Evolutionary conservation across 2,888 invertebrate genomes (phyloP).

Genomic region (Diploptera punctata): DNA sequence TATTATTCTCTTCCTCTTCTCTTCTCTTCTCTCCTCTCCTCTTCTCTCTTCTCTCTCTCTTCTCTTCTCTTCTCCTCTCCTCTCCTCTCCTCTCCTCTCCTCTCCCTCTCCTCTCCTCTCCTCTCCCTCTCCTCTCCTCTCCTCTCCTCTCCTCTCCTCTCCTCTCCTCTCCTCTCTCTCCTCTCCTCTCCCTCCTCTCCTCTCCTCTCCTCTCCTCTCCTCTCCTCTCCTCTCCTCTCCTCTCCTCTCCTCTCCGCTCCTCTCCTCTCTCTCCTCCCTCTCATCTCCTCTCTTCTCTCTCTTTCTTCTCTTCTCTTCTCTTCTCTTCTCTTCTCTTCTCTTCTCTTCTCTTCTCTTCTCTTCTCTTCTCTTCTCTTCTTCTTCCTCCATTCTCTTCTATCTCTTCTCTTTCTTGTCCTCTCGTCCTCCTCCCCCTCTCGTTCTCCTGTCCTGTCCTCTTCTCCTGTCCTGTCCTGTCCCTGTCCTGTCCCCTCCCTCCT

Average conservation of each 20-base stretch:
- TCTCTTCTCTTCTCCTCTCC: neutral
- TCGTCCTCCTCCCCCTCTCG: neutral
- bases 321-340: neutral
- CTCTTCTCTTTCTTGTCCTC: neutral
- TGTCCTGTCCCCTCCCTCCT: neutral
- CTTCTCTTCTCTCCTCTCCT: neutral
- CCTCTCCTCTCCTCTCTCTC: neutral
- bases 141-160: neutral
- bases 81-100: neutral
- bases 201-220: neutral
- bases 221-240: neutral
- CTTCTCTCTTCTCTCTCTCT: neutral
- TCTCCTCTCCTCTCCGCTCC: no score
- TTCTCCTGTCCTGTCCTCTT: neutral
- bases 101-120: neutral
- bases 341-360: neutral
- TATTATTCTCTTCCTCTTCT: no score
- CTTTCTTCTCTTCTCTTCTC: neutral
- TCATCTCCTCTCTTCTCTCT: neutral
- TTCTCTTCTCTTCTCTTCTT: neutral
- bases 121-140: neutral
- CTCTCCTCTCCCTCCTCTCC: neutral
- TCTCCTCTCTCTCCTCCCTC: neutral
- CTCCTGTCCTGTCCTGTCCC: neutral
- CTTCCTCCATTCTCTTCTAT: neutral